Conservation (phyloP, 2,113 vertebrate species). For the Actenoides lindsayi region DNA sequence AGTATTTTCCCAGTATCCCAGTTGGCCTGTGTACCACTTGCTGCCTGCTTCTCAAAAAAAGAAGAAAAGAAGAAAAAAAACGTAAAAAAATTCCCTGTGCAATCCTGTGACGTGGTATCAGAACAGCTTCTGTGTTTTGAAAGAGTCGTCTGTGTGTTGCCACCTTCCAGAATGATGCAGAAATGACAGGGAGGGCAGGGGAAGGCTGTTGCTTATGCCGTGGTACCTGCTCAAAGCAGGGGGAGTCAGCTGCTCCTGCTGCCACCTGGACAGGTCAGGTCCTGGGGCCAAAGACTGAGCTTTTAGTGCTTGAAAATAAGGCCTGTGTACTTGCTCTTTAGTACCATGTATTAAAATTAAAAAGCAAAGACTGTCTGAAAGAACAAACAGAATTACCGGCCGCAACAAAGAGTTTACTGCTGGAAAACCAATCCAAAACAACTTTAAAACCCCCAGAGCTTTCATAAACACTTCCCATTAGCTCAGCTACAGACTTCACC, state of each 20-base stretch:
- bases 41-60: neutral
- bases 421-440: neutral
- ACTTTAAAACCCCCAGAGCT: neutral
- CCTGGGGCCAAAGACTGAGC: neutral
- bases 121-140: neutral
- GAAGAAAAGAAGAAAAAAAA: too few species aligned
- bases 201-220: neutral
- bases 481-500: neutral
- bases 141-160: neutral
- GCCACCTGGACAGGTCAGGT: fast-evolving
- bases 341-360: neutral
- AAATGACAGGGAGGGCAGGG: neutral
- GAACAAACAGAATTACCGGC: neutral
- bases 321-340: neutral
- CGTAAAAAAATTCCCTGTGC: neutral
- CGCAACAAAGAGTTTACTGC: neutral
- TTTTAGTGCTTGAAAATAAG: neutral
- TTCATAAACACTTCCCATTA: neutral
- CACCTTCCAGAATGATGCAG: neutral
- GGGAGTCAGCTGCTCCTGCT: neutral
- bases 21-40: neutral
- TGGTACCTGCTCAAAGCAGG: neutral
- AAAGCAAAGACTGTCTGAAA: neutral
- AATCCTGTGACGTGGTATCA: neutral
- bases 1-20: constrained; percentile 23